These are phyloP conservation scores for Fistularia tabacaria DNA, from an alignment of 2,797 vertebrate species.

Conservation along the genomic window DNA sequence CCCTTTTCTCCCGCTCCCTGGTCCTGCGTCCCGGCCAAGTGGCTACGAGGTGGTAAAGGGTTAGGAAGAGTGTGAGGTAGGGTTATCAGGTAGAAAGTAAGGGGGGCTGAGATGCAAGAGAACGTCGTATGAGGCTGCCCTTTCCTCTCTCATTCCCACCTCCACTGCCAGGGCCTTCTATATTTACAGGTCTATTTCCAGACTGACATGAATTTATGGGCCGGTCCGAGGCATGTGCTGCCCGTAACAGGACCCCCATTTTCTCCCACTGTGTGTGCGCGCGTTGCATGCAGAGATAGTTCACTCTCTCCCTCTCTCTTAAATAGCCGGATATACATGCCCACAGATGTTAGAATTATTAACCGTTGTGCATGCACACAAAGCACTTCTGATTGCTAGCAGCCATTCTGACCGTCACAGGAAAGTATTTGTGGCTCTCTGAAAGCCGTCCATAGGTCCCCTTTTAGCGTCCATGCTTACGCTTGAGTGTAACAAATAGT, in stretches of 20 bases:
- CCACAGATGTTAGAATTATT: conserved; percentile 60
- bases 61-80: conserved; percentile 15
- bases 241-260: conserved; percentile 56
- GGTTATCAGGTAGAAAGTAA: conserved; percentile 10
- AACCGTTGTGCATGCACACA: conserved; percentile 23
- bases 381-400: conserved; percentile 9
- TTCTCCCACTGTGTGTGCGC: neutral
- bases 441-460: neutral
- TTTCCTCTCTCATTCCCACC: conserved; percentile 53
- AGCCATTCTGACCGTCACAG: conserved; percentile 3
- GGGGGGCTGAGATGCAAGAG: conserved; percentile 15
- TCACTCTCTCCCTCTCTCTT: conserved; percentile 9
- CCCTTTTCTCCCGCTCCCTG: conserved; percentile 19
- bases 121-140: conserved; percentile 43
- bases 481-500: conserved; percentile 5
- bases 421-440: conserved; percentile 11
- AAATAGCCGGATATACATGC: conserved; percentile 34
- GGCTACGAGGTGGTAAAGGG: conserved; percentile 30
- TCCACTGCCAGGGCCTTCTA: conserved; percentile 44
- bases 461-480: neutral
- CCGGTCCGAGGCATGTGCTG: conserved; percentile 37
- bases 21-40: neutral
- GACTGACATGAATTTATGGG: conserved; percentile 65
- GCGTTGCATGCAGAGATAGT: conserved; percentile 21
- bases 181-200: conserved; percentile 75